Base-by-base conservation (phyloP, 2,888 invertebrate species). In the Embidobia sp. region DNA sequence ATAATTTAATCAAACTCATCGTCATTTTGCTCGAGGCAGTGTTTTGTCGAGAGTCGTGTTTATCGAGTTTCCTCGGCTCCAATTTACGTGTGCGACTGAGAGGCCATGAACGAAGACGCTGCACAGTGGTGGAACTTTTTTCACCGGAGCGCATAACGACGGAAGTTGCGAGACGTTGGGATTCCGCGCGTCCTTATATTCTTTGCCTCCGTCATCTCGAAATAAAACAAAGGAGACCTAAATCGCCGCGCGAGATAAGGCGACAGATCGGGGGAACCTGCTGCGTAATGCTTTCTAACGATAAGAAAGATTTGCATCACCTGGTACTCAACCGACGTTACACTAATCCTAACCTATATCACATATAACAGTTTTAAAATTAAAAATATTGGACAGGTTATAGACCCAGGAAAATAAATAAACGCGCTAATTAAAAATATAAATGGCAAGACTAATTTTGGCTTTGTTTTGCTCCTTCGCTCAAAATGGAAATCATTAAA, bases 141-240 rank as follows among this genome's bases (percentile, higher is more conserved):
- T 51, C 53, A 67, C 22, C 13, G 37, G 22, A 51, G 44, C 48
- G 37, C 51, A 44, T 55, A 73, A 76, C 59, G 78, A 69, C 59
- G 59, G 67, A 79, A 79, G 67, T 79, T 78, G 67, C 63, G 66
- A 79, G 78, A 79, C 66, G 63, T 72, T 75, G 78, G 53, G 75
- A 79, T 78, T 77, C 72, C 61, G 67, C 40, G 66, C 67, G 53
- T 73, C 69, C 75, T 26, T 63, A 66, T 74, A 57, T 66, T 75
- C 66, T 49, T 57, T 57, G 37, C 27, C 29, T 57, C 57, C 63
- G 57, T 73, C 70, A 77, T 77, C 66, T 46, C 22, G 19, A 49
- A 18, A 67, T 57, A 63, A 73, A 57, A 78, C 76, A 80, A 78
- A 78, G 40, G 29, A 15, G 37, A 35, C 16, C 19, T 66, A 42